Conservation (phyloP, 2,113 vertebrate genomes). For the Otus sunia region DNA sequence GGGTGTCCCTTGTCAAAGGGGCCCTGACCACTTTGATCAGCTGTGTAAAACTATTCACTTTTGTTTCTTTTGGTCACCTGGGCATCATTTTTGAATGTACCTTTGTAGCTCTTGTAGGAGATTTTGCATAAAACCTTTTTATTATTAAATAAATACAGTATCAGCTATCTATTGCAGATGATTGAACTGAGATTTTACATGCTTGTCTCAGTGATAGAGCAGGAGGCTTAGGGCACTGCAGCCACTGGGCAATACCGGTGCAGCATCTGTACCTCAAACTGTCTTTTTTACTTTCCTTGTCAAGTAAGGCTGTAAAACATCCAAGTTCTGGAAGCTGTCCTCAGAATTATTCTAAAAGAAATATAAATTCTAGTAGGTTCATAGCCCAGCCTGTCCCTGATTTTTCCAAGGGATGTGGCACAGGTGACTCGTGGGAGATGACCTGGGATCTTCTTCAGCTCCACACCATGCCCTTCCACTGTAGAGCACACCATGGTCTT, state of each 20-base stretch:
- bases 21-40: neutral
- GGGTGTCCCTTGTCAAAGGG: neutral
- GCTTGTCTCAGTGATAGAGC: neutral
- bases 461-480: neutral
- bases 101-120: neutral
- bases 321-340: neutral
- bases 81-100: neutral
- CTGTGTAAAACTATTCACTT: neutral
- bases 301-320: neutral
- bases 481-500: neutral
- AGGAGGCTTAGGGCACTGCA: neutral
- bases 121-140: neutral
- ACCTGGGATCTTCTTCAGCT: neutral
- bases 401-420: neutral
- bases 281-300: neutral
- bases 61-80: neutral
- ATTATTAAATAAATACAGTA: neutral
- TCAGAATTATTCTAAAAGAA: neutral
- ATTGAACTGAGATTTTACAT: neutral
- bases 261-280: neutral
- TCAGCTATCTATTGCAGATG: neutral
- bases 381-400: neutral
- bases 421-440: neutral
- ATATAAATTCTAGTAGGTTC: neutral
- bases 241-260: neutral